Percentiles rank a stretch among this genome's conserved stretches.
These are phyloP conservation scores for Spilogale gracilis DNA, from an alignment of 2,113 vertebrate species.

Conservation along the genomic window DNA sequence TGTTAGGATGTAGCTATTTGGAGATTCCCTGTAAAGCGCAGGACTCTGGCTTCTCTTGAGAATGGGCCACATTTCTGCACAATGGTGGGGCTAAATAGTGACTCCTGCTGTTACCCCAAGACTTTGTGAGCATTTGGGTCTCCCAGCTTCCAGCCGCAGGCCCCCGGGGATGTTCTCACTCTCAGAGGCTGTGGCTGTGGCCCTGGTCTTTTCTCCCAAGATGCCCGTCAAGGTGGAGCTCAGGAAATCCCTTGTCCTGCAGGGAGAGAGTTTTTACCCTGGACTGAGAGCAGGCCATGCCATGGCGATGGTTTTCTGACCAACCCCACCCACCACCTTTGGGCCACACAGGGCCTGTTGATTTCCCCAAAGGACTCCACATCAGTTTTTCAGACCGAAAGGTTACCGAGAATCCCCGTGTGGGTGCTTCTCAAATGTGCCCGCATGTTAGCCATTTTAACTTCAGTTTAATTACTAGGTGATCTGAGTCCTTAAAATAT, in stretches of 20 bases:
- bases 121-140: not conserved
- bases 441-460: not conserved
- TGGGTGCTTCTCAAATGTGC: not conserved
- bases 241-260: not conserved
- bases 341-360: not conserved
- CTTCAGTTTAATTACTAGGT: not conserved
- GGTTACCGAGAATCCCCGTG: not conserved
- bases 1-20: not conserved
- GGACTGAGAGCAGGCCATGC: not conserved
- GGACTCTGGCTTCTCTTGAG: slow-evolving; percentile 14
- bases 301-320: not conserved
- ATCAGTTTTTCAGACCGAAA: not conserved
- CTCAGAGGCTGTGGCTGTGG: not conserved
- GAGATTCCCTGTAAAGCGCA: not conserved
- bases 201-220: not conserved
- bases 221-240: not conserved
- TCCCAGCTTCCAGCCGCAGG: not conserved
- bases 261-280: not conserved
- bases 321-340: too few species aligned
- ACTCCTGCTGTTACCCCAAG: rapidly evolving
- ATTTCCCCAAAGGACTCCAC: not conserved
- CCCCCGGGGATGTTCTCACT: not conserved
- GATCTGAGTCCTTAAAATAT: not conserved
- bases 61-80: not conserved
- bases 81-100: too few species aligned